These are phyloP conservation scores for Bombus cullumanus DNA, from an alignment of 1,140 invertebrate genomes.

Conservation along the genomic window DNA sequence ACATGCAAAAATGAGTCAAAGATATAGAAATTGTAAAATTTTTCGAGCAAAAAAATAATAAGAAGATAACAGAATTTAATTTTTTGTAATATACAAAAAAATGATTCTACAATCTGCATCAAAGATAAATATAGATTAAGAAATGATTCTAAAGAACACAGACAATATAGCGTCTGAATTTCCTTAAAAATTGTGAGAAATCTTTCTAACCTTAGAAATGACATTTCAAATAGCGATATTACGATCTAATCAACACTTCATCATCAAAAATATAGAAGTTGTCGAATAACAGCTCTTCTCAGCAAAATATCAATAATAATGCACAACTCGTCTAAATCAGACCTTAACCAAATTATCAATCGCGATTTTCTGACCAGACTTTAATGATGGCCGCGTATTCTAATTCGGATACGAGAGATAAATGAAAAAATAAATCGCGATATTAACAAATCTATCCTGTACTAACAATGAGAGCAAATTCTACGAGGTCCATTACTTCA, in stretches of 20 bases:
- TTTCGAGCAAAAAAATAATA: not conserved
- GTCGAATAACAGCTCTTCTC: not conserved
- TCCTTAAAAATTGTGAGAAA: not conserved
- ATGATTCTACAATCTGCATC: not conserved
- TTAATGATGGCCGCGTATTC: not conserved
- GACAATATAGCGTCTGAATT: not conserved
- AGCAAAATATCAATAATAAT: not conserved
- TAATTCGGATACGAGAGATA: slow-evolving; percentile 2
- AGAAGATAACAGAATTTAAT: not conserved
- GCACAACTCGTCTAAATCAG: not conserved
- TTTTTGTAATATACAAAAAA: not conserved
- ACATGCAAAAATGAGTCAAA: not conserved
- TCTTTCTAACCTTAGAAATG: not conserved
- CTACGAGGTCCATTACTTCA: not conserved
- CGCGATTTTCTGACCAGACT: not conserved
- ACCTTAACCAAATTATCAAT: not conserved
- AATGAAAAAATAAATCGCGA: not conserved
- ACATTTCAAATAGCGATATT: not conserved
- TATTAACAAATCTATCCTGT: not conserved
- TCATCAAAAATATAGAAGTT: not conserved
- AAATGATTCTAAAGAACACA: not conserved
- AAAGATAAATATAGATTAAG: not conserved
- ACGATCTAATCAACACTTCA: not conserved
- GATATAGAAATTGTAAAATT: not conserved
- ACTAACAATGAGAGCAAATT: not conserved